Percentiles rank a stretch among this genome's conserved stretches.
phyloP scores from a whole-genome alignment of 2,797 vertebrate species.

The Lindbergichthys nudifrons region DNA sequence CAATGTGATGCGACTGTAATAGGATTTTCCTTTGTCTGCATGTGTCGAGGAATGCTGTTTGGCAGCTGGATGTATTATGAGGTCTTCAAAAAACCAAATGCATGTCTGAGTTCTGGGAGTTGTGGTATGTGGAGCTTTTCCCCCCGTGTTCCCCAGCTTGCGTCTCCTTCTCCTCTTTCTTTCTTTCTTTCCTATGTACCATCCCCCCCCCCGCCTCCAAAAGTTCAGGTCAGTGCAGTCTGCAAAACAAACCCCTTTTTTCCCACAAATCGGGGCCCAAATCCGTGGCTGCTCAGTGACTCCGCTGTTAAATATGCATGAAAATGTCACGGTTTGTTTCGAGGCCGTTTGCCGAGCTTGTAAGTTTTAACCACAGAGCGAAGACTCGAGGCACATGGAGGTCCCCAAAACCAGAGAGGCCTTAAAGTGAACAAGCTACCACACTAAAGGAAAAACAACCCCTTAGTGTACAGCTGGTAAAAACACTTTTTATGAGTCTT shows the following conservation, averaged over 20 bases:
- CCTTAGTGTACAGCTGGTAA: slow-evolving; percentile 26
- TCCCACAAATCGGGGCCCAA: slow-evolving; percentile 35
- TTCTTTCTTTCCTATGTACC: not conserved
- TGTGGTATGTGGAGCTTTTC: slow-evolving; percentile 71
- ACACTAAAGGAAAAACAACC: slow-evolving; percentile 24
- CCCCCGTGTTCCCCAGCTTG: slow-evolving; percentile 38
- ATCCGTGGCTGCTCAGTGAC: slow-evolving; percentile 55
- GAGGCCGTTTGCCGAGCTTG: slow-evolving; percentile 60
- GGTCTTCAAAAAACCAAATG: slow-evolving; percentile 68
- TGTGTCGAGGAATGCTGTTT: slow-evolving; percentile 73
- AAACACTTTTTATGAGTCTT: slow-evolving; percentile 6
- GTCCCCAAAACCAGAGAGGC: slow-evolving; percentile 41
- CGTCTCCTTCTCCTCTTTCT: slow-evolving; percentile 29
- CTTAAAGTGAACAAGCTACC: slow-evolving; percentile 37
- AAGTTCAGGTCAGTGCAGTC: slow-evolving; percentile 56
- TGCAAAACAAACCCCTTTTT: slow-evolving; percentile 61
- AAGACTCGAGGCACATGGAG: slow-evolving; percentile 41
- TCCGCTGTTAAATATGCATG: slow-evolving; percentile 76
- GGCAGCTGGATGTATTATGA: slow-evolving; percentile 70
- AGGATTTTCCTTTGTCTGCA: slow-evolving; percentile 67
- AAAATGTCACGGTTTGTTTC: slow-evolving; percentile 79
- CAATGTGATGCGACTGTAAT: slow-evolving; percentile 46
- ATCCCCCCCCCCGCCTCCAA: slow-evolving; percentile 20
- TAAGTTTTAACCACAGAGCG: slow-evolving; percentile 59
- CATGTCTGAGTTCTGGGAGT: slow-evolving; percentile 73